Base-by-base conservation (phyloP, 2,888 invertebrate genomes). In the Gisinianus flammeolus region DNA sequence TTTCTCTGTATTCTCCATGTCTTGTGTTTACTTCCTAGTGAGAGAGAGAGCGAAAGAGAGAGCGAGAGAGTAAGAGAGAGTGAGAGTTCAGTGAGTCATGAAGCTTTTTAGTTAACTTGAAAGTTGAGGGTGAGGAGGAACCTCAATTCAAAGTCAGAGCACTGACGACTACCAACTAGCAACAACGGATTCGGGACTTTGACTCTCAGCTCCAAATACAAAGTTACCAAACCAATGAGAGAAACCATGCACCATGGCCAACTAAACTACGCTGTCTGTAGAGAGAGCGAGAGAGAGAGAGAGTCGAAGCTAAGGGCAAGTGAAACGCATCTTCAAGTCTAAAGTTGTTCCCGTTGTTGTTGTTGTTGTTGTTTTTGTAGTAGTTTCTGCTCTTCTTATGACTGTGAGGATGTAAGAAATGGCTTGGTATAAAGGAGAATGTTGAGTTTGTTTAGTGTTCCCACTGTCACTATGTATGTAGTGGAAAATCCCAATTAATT, bases 401-500 rank as follows among this genome's bases (percentile, higher is more conserved):
- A n/a, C n/a, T n/a, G n/a, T n/a, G n/a, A n/a, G n/a, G n/a, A n/a
- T n/a, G n/a, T n/a, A n/a, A n/a, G n/a, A n/a, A n/a, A n/a, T n/a
- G n/a, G n/a, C n/a, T n/a, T n/a, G n/a, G n/a, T n/a, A n/a, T n/a
- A n/a, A n/a, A n/a, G n/a, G n/a, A n/a, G n/a, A n/a, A n/a, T n/a
- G n/a, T n/a, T n/a, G n/a, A n/a, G n/a, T n/a, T n/a, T n/a, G n/a
- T n/a, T n/a, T n/a, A n/a, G n/a, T n/a, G 62, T 62, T 22, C 28
- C 10, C 19, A 58, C 58, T 28, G 33, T 56, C 54, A 31, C 10
- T 30, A 72, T 72, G 72, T 58, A 72, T 54, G 56, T 62, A 70
- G 66, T 72, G 72, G 77, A 77, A 78, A 79, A 81, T 79, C 78
- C 79, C 81, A 81, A 81, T 81, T 81, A 81, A 79, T 81, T 81